Evolutionary conservation across 2,888 invertebrate genomes (phyloP).

Genomic region (Dryococelus australis): DNA sequence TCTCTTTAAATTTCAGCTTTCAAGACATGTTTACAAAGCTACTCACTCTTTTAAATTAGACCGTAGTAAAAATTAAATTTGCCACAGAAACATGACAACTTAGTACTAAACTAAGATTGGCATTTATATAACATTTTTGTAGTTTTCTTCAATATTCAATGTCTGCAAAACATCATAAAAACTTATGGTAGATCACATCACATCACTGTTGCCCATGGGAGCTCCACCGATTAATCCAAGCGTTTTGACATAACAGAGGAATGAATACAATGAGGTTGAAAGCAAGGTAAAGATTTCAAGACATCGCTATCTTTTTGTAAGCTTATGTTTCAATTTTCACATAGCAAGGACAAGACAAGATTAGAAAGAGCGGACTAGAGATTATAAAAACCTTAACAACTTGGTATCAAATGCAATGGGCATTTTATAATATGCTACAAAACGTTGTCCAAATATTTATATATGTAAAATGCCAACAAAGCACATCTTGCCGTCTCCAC

Average conservation of each 20-base stretch:
- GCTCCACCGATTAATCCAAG: slow-evolving; percentile 41
- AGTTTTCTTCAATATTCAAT: slow-evolving; percentile 42
- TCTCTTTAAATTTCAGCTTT: slow-evolving; percentile 38
- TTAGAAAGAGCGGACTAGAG: slow-evolving; percentile 50
- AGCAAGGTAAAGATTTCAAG: slow-evolving; percentile 37
- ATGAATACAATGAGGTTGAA: slow-evolving; percentile 43
- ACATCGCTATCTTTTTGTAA: slow-evolving; percentile 34
- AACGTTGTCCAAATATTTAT: slow-evolving; percentile 41
- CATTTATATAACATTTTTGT: slow-evolving; percentile 37
- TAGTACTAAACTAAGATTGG: slow-evolving; percentile 46
- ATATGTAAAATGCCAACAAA: slow-evolving; percentile 40
- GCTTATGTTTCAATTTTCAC: slow-evolving; percentile 38
- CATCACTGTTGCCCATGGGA: slow-evolving; percentile 41
- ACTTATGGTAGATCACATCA: slow-evolving; percentile 38
- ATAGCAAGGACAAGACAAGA: slow-evolving; percentile 42
- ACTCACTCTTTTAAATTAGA: slow-evolving; percentile 47
- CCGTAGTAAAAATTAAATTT: slow-evolving; percentile 47
- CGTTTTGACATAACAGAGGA: slow-evolving; percentile 38
- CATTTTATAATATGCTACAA: slow-evolving; percentile 46
- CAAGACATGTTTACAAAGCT: slow-evolving; percentile 46
- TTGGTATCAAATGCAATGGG: slow-evolving; percentile 47
- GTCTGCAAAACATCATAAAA: slow-evolving; percentile 45
- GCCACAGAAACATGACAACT: slow-evolving; percentile 43
- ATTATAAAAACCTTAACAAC: slow-evolving; percentile 48
- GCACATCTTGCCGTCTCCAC: slow-evolving; percentile 40